These are phyloP conservation scores for Tapera naevia DNA, from an alignment of 2,797 vertebrate species.

Conservation along the genomic window DNA sequence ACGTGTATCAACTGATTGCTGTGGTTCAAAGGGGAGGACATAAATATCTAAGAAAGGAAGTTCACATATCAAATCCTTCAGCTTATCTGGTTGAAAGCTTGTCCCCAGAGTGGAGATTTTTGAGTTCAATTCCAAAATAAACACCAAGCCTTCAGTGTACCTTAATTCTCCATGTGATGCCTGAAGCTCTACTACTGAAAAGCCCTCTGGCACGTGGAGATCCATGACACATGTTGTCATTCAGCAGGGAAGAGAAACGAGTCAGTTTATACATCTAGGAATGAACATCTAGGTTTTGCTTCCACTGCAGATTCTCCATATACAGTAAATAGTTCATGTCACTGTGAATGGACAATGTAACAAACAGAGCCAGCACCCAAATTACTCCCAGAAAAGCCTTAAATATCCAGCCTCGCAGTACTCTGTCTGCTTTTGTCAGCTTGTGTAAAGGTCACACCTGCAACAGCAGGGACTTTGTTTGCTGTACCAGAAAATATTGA, in stretches of 20 bases:
- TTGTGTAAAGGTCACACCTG: neutral
- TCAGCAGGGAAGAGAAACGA: neutral
- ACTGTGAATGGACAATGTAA: neutral
- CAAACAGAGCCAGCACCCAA: neutral
- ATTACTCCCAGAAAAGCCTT: neutral
- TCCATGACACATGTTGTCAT: neutral
- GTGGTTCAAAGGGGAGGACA: conserved; percentile 3
- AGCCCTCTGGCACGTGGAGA: neutral
- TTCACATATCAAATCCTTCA: conserved; percentile 47
- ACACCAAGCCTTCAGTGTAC: neutral
- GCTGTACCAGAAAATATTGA: neutral
- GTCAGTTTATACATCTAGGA: neutral
- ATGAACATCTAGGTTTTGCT: neutral
- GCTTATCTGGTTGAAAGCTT: conserved; percentile 56
- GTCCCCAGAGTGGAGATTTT: neutral
- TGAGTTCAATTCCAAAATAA: conserved; percentile 45
- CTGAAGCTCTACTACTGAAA: conserved; percentile 5
- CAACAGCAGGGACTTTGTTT: neutral
- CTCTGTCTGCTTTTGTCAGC: neutral
- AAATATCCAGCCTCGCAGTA: neutral
- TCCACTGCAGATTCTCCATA: neutral
- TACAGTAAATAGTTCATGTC: neutral
- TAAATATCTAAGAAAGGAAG: conserved; percentile 39
- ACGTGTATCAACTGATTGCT: neutral
- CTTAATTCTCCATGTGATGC: conserved; percentile 33